Conservation (phyloP, 2,888 invertebrate species). For the Scaptomyza parva region DNA sequence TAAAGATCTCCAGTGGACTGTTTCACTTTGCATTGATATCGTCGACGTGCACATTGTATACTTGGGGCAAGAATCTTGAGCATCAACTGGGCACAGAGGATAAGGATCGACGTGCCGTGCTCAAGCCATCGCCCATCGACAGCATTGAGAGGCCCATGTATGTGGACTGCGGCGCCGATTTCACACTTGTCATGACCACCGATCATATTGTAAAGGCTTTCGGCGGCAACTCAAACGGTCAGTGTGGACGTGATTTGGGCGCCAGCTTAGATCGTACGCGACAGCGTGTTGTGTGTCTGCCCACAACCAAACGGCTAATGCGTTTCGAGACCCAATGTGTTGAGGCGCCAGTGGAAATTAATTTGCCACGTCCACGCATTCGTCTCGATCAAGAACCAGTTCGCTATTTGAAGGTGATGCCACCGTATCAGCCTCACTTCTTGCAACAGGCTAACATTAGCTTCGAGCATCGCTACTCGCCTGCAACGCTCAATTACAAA, state of each 20-base stretch:
- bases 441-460: conserved; percentile 81
- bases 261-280: conserved; percentile 82
- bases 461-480: conserved; percentile 70
- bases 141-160: conserved; percentile 83
- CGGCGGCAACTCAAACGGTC: conserved; percentile 85
- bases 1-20: conserved; percentile 89
- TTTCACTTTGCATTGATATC: conserved; percentile 92
- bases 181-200: conserved; percentile 84
- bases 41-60: conserved; percentile 89
- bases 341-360: conserved; percentile 83
- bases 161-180: conserved; percentile 85
- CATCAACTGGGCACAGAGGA: conserved; percentile 91
- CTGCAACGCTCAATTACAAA: conserved; percentile 70
- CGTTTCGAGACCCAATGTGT: conserved; percentile 85
- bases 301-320: conserved; percentile 84
- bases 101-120: conserved; percentile 82
- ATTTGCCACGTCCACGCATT: conserved; percentile 83
- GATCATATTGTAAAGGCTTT: conserved; percentile 84
- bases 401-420: conserved; percentile 84
- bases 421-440: conserved; percentile 82
- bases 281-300: conserved; percentile 84
- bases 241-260: conserved; percentile 84
- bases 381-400: conserved; percentile 82
- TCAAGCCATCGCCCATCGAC: conserved; percentile 82
- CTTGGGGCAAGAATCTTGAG: conserved; percentile 96